These are phyloP conservation scores for Drosophila suboccidentalis DNA, from an alignment of 2,888 invertebrate species.

Conservation along the genomic window DNA sequence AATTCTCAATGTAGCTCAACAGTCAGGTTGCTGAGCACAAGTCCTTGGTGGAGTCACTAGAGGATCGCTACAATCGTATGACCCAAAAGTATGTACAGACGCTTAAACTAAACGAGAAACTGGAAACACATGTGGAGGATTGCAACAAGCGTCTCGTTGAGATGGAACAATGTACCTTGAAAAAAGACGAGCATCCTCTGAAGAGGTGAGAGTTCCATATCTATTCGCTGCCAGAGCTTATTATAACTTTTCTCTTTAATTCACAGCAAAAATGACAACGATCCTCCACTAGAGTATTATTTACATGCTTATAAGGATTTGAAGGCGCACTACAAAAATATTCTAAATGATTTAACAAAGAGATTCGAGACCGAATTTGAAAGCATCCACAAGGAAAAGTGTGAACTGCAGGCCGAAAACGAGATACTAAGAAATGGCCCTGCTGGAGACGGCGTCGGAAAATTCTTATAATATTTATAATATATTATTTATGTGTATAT, in stretches of 20 bases:
- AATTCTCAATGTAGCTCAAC: constrained; percentile 45
- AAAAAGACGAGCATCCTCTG: constrained; percentile 85
- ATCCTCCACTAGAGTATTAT: constrained; percentile 63
- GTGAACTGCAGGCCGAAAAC: constrained; percentile 86
- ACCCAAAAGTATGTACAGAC: constrained; percentile 74
- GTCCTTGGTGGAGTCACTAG: constrained; percentile 78
- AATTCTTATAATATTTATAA: constrained; percentile 6
- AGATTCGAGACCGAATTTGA: constrained; percentile 88
- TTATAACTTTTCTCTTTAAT: neutral
- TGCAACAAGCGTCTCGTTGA: constrained; percentile 84
- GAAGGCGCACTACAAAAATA: constrained; percentile 87
- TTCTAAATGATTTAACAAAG: constrained; percentile 88
- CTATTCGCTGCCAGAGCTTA: neutral
- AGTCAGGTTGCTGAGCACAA: constrained; percentile 62
- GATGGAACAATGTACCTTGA: constrained; percentile 87
- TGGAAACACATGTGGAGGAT: constrained; percentile 84
- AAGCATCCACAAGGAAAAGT: constrained; percentile 87
- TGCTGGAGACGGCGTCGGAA: constrained; percentile 30
- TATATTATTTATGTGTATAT: neutral
- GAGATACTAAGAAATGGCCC: constrained; percentile 57
- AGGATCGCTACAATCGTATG: constrained; percentile 77
- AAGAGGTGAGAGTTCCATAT: constrained; percentile 11
- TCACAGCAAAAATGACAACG: constrained; percentile 60
- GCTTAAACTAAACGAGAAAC: constrained; percentile 67
- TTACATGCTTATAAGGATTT: constrained; percentile 62